A percentile compares a stretch with the other conserved stretches of the same genome.
Evolutionary conservation across 2,113 vertebrate species (phyloP).

Genomic region (Planiliza haematocheilus): DNA sequence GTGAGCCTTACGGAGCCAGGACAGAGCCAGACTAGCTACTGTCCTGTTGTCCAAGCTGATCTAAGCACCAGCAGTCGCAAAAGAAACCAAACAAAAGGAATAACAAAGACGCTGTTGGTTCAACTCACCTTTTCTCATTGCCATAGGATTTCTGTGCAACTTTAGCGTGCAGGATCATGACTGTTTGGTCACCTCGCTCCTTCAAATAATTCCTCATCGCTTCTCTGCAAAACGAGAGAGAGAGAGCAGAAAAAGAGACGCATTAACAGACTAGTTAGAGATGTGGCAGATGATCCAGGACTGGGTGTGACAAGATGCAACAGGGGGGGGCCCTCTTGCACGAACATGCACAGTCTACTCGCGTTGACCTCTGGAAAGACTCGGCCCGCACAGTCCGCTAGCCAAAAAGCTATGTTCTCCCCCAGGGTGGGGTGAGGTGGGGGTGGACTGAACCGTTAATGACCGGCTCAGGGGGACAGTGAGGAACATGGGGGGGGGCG

Average conservation of each 20-base stretch:
- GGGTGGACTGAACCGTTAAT: conserved; percentile 49
- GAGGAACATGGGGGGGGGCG: conserved; percentile 33
- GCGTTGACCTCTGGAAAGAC: conserved; percentile 51
- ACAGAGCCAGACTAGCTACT: no score
- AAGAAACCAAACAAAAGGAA: no score
- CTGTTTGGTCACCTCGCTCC: conserved; percentile 99
- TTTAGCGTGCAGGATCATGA: conserved; percentile 99
- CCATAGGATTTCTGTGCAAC: conserved; percentile 99
- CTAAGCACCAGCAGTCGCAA: no score
- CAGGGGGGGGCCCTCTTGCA: neutral
- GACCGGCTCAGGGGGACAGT: conserved; percentile 59
- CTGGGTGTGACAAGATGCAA: no score
- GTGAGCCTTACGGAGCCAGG: no score
- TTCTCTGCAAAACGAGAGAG: conserved; percentile 86
- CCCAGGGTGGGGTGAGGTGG: conserved; percentile 50
- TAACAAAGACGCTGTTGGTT: neutral
- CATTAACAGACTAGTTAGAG: neutral
- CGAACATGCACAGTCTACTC: conserved; percentile 28
- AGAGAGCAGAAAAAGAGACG: neutral
- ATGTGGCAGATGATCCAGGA: neutral
- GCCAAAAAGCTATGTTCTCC: conserved; percentile 57
- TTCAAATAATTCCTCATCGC: conserved; percentile 99
- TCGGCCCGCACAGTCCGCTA: conserved; percentile 17
- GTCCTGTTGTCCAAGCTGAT: no score
- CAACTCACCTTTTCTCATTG: conserved; percentile 95